phyloP scores from a whole-genome alignment of 2,888 invertebrate genomes.

The Morpho deidamia region DNA sequence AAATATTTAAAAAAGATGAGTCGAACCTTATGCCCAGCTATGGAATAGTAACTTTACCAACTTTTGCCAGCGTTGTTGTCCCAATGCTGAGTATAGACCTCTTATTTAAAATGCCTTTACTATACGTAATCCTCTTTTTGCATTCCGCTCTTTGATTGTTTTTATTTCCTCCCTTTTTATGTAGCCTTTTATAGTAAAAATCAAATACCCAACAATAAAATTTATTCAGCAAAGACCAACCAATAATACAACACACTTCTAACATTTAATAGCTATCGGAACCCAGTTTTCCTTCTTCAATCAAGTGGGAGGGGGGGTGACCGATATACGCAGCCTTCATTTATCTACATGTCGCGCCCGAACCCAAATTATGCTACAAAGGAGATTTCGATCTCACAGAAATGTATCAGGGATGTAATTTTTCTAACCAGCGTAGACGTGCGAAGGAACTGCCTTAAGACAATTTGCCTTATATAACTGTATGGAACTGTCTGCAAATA shows the following conservation, averaged over 20 bases:
- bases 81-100: too few relatives aligned
- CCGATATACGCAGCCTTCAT: slow-evolving; percentile 37
- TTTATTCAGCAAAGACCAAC: slow-evolving; percentile 9
- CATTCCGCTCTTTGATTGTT: too few relatives aligned
- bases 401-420: slow-evolving; percentile 62
- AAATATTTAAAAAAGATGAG: background rate
- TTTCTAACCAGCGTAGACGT: slow-evolving; percentile 23
- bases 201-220: slow-evolving; percentile 4
- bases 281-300: slow-evolving; percentile 36
- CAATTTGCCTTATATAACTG: background rate
- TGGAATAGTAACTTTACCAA: background rate
- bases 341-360: slow-evolving; percentile 47
- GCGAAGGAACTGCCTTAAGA: background rate
- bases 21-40: background rate
- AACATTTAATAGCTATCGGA: slow-evolving; percentile 20
- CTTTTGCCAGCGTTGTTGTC: background rate
- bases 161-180: background rate
- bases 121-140: too few relatives aligned
- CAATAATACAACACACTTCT: slow-evolving; percentile 14
- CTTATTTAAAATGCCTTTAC: too few relatives aligned
- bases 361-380: slow-evolving; percentile 48
- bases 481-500: background rate
- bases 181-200: background rate
- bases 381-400: slow-evolving; percentile 53
- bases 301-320: slow-evolving; percentile 29